Base-by-base conservation (phyloP, 2,113 vertebrate genomes). In the Emydocephalus ijimae region DNA sequence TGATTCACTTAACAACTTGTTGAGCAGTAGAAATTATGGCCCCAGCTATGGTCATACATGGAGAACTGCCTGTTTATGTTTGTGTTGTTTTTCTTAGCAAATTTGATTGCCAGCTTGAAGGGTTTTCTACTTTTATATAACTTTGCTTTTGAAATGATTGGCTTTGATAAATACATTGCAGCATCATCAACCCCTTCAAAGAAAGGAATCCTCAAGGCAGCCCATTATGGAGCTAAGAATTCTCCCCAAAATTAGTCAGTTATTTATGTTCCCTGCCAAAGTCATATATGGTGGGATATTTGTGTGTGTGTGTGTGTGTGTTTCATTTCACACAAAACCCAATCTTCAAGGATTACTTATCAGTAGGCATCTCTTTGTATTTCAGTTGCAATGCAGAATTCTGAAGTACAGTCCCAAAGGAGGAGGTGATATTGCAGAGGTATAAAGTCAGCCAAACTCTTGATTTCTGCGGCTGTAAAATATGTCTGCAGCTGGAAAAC, bases 361-460 rank as follows among this genome's bases (percentile, higher is more conserved):
- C 95, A 90, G 98, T 97, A 98, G 96, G 94, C 97, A 95, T 94
- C 86, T 93, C 97, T 98, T 98, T 98, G 98, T 98, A 91, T 95
- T 91, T 95, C 94, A 95, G 96, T 97, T 96, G 92, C 94, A 93
- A 93, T 52, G n/a, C 94, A 89, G 91, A 96, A 90, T 87, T 29
- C 39, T 95, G 89, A 93, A 96, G 69, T 59, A 48, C 94, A 95
- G 55, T 48, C 7, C 7, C 18, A 81, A 92, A 86, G 88, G 91
- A 96, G 95, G 96, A 97, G 96, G 95, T 96, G 97, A 97, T 96
- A 96, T 95, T 91, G 45, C 18, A 69, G 3, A 93, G 95, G 94
- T 91, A 87, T 43, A 94, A 43, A 91, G 24, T 92, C 59, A 92
- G 94, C 69, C 50, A 95, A 96, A 95, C 93, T 96, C 91, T 91